Evolutionary conservation across 2,113 vertebrate species (phyloP).

Genomic region (Leucosticte australis): DNA sequence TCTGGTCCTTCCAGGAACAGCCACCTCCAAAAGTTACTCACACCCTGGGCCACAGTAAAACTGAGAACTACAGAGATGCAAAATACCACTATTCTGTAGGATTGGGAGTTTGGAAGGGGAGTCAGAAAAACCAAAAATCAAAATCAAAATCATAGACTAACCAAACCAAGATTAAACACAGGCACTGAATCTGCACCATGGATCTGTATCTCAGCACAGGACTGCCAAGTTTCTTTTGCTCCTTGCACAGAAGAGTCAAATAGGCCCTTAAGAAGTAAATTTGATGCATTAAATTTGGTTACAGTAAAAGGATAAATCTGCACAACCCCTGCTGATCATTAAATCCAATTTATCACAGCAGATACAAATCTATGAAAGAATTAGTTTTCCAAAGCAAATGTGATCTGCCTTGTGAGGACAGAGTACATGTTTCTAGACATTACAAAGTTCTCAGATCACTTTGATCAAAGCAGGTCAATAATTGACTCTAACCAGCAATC

Average conservation of each 20-base stretch:
- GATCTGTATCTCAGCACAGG: not conserved
- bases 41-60: not conserved
- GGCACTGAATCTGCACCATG: not conserved
- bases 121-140: not conserved
- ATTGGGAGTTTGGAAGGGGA: not conserved
- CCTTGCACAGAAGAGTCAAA: not conserved
- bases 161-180: not conserved
- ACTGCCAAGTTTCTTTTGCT: not conserved
- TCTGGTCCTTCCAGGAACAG: not conserved
- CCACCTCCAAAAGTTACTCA: not conserved
- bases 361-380: not conserved
- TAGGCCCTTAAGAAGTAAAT: not conserved
- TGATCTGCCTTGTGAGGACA: not conserved
- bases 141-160: not conserved
- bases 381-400: not conserved
- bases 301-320: conserved; percentile 3
- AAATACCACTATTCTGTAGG: not conserved
- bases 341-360: not conserved
- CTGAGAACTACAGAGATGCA: not conserved
- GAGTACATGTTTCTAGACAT: not conserved
- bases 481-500: not conserved
- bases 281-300: not conserved
- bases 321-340: not conserved
- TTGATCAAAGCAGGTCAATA: conserved; percentile 15
- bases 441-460: not conserved